Evolutionary conservation across 2,113 vertebrate genomes (phyloP), one percentile per base, ranked within the genome.

Genomic region (Calyptommatus sinebrachiatus): DNA sequence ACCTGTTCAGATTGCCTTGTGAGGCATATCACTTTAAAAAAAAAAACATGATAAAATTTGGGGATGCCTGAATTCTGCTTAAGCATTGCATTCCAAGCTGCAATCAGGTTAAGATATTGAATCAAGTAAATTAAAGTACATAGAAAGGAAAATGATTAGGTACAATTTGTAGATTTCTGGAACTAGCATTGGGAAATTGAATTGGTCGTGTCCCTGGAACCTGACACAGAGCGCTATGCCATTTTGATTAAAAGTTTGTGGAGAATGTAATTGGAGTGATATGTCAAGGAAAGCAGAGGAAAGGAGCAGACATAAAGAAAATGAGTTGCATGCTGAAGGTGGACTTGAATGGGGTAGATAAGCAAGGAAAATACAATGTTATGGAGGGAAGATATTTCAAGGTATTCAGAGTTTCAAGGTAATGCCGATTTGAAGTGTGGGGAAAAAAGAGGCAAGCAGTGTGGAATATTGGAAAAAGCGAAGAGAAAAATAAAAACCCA

Each of bases 351-450:
- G 73, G 29, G 21, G 11, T 7, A 70, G 21, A 48, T 45, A 1
- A 0, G 12, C 5, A 48, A 12, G 4, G 31, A 31, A 60, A 12
- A 65, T 14, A 57, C 26, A 76, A 70, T 70, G 68, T 70, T n/a
- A 48, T 20, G n/a, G 35, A n/a, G 26, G 9, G 20, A 53, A 28
- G 0, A 0, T 0, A 9, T 3, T 8, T 2, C 1, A 20, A 61
- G 48, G 61, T 67, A 11, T 53, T 75, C 50, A 1, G 0, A 2
- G 20, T 6, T 31, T 41, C 18, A 6, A 2, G 63, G 22, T 28
- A 14, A 78, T 4, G 68, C 46, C 83, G 77, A 14, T 84, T 62
- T 26, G 71, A 18, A 20, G 35, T 10, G 28, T 16, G 28, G 14
- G 4, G 14, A 2, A 18, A 57, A 60, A 45, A 77, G 35, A 63